These are phyloP conservation scores for Rhopalosiphum nymphaeae DNA, from an alignment of 2,888 invertebrate species.

Conservation along the genomic window DNA sequence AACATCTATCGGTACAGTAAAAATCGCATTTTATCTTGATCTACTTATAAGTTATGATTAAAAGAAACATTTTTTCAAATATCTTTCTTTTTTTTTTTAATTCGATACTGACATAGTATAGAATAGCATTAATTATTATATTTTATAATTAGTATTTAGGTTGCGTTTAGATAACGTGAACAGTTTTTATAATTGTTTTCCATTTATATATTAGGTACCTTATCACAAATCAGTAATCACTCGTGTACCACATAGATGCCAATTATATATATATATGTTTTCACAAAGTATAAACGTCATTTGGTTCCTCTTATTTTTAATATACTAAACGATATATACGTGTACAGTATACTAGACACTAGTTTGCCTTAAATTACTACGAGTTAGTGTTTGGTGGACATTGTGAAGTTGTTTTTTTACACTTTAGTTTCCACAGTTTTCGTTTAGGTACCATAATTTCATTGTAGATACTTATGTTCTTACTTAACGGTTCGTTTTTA, in stretches of 20 bases:
- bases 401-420: slow-evolving; percentile 5
- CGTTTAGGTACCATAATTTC: background rate
- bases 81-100: background rate
- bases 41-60: background rate
- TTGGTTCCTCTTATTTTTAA: background rate
- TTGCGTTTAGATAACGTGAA: slow-evolving; percentile 17
- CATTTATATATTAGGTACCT: background rate
- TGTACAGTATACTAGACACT: background rate
- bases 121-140: background rate
- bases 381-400: background rate
- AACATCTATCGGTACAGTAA: background rate
- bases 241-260: background rate
- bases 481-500: slow-evolving; percentile 11
- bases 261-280: background rate
- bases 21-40: background rate
- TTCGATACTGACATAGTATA: background rate
- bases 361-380: background rate
- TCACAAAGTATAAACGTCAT: slow-evolving; percentile 7
- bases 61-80: background rate
- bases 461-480: background rate
- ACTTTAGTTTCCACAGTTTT: background rate
- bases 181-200: slow-evolving; percentile 34
- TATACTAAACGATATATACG: background rate
- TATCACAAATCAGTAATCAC: background rate
- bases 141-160: background rate